Conservation (phyloP, 2,888 invertebrate genomes). For the Scaptomyza reducta region DNA sequence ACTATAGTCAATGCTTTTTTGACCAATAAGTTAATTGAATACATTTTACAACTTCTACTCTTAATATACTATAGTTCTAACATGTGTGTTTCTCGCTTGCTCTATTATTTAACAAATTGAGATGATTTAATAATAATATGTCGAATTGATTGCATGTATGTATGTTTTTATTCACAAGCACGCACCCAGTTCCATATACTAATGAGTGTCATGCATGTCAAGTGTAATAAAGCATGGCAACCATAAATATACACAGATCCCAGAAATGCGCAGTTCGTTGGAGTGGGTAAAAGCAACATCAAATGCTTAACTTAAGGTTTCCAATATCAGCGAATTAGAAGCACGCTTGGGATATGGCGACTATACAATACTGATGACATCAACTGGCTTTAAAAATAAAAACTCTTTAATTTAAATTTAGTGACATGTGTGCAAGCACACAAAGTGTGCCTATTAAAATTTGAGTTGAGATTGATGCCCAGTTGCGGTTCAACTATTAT, state of each 20-base stretch:
- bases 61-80: neutral
- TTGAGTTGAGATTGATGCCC: conserved; percentile 6
- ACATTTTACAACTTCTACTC: conserved; percentile 3
- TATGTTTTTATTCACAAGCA: conserved; percentile 14
- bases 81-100: neutral
- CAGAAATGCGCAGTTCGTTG: conserved; percentile 38
- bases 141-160: conserved; percentile 1
- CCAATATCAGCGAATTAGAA: conserved; percentile 35
- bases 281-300: conserved; percentile 7
- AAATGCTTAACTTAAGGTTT: conserved; percentile 5
- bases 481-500: neutral
- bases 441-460: conserved; percentile 14
- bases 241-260: conserved; percentile 10
- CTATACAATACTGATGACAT: conserved; percentile 17
- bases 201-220: conserved; percentile 53
- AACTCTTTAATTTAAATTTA: conserved; percentile 13
- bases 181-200: conserved; percentile 25
- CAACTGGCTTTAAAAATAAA: neutral
- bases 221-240: conserved; percentile 45
- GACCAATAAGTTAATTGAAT: conserved; percentile 34
- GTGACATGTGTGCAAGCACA: conserved; percentile 24
- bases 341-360: conserved; percentile 30
- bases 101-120: conserved; percentile 11
- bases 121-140: conserved; percentile 27
- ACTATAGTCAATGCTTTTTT: conserved; percentile 9